Evolutionary conservation across 2,113 vertebrate genomes (phyloP), one percentile per base, ranked within the genome.

Genomic region (Triplophysa siluroides): DNA sequence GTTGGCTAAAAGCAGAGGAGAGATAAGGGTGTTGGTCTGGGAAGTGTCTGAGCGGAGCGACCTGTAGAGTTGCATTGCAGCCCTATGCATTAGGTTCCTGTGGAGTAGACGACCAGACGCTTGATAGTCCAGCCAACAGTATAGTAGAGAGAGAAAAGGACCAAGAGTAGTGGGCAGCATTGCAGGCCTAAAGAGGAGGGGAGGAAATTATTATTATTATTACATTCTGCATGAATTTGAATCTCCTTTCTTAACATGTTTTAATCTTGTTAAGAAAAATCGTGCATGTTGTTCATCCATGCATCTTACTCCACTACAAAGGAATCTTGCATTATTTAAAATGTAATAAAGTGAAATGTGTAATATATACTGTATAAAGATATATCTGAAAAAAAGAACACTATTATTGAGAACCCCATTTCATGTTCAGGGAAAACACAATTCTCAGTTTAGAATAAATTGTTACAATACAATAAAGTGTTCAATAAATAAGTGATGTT

Each of bases 1-100:
- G 80, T 83, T 87, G 26, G 88, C 88, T 33, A 90, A 65, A 13
- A 90, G 84, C 54, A 90, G 78, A 21, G 89, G 90, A 19, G 88
- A 90, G 85, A 93, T 86, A 13, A 90, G 50, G 5, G 84, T 79
- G 80, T 91, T 89, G 1, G 64, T 76, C 0, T 86, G 52, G 0
- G 82, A 50, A 11, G 76, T 77, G 1, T 85, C 26, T 18, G 23
- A 68, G 26, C 88, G 84, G 1, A 92, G 67, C 23, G 85, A 80
- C 74, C 54, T 73, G 78, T 91, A 88, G 1, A 92, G 79, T 9
- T 75, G 83, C 67, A 92, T 9, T 75, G 83, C 67, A 92, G 85
- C 50, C 91, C 90, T 60, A 92, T 19, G 69, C 71, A 0, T 78
- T 21, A 19, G 56, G 76, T 60, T 85, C 78, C 64, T 84, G 71